phyloP scores from a whole-genome alignment of 2,797 vertebrate species.

The Argya squamiceps region DNA sequence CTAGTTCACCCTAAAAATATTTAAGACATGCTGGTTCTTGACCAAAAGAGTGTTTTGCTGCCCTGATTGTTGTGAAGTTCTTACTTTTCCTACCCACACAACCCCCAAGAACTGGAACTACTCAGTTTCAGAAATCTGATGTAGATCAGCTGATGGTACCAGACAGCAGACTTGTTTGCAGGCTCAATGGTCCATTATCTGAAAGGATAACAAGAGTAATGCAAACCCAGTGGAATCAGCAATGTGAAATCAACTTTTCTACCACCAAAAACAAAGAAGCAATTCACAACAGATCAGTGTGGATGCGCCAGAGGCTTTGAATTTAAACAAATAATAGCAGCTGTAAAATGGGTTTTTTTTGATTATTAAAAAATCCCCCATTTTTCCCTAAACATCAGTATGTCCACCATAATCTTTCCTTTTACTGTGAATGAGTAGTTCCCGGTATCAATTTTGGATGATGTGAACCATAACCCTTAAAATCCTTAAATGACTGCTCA shows the following conservation, averaged over 20 bases:
- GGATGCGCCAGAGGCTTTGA: slow-evolving; percentile 1
- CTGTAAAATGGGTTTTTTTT: background rate
- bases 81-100: background rate
- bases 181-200: slow-evolving; percentile 13
- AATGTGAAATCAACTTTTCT: slow-evolving; percentile 22
- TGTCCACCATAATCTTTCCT: background rate
- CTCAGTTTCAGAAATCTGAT: background rate
- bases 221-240: slow-evolving; percentile 13
- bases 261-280: slow-evolving; percentile 26
- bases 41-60: background rate
- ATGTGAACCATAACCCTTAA: slow-evolving; percentile 15
- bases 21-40: background rate
- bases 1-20: background rate
- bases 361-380: background rate
- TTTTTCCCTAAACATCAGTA: background rate
- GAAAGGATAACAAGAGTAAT: slow-evolving; percentile 11
- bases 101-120: background rate
- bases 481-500: background rate
- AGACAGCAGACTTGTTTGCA: slow-evolving; percentile 20
- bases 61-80: background rate
- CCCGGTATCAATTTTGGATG: background rate
- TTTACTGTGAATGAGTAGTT: background rate
- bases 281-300: background rate
- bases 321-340: slow-evolving; percentile 8
- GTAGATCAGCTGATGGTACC: slow-evolving; percentile 20